Evolutionary conservation across 2,797 vertebrate species (phyloP).

Genomic region (Lates japonicus): DNA sequence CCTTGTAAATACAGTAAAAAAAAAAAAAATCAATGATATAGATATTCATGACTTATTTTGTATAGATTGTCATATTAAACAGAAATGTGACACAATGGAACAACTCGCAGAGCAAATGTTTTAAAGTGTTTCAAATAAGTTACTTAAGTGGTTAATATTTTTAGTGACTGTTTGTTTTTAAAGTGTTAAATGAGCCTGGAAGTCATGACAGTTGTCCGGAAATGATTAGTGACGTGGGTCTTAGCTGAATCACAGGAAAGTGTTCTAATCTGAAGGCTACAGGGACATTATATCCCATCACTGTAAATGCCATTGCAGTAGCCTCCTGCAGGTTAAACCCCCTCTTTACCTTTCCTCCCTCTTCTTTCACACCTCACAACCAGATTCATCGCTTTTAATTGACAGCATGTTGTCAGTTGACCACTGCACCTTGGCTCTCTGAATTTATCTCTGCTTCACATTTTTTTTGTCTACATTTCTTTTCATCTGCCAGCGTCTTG

Average conservation of each 20-base stretch:
- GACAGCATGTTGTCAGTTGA: conserved; percentile 77
- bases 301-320: conserved; percentile 43
- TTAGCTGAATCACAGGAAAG: conserved; percentile 40
- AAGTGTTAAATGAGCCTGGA: conserved; percentile 28
- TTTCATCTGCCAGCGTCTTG: conserved; percentile 38
- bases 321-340: conserved; percentile 53
- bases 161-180: conserved; percentile 7
- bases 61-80: not conserved
- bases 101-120: conserved; percentile 1
- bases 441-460: conserved; percentile 60
- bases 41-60: conserved; percentile 28
- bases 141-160: conserved; percentile 3
- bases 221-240: conserved; percentile 36
- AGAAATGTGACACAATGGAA: not conserved
- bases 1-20: conserved; percentile 6
- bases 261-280: conserved; percentile 46
- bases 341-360: conserved; percentile 40
- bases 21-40: conserved; percentile 4
- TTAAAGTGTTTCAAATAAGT: not conserved
- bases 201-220: conserved; percentile 37
- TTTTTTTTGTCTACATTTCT: conserved; percentile 35
- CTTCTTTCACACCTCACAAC: conserved; percentile 58
- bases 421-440: conserved; percentile 69
- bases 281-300: conserved; percentile 37
- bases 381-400: conserved; percentile 77